Evolutionary conservation across 2,797 vertebrate species (phyloP).

Genomic region (Phoxinus dragarum): DNA sequence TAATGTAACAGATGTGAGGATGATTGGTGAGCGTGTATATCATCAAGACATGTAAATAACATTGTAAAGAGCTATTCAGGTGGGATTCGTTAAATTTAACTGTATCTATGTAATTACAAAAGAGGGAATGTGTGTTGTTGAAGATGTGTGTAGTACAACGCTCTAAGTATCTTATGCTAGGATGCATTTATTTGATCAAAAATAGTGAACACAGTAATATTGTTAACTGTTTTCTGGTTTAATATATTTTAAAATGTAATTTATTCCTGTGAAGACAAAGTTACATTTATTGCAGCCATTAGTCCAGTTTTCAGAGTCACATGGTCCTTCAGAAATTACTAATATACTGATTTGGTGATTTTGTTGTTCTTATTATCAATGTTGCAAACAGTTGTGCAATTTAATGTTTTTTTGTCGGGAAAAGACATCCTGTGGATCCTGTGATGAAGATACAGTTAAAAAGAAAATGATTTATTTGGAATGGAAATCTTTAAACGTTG

Average conservation of each 20-base stretch:
- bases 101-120: neutral
- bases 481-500: neutral
- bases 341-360: neutral
- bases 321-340: neutral
- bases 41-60: constrained; percentile 52
- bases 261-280: neutral
- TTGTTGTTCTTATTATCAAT: neutral
- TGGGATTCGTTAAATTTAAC: neutral
- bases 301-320: neutral
- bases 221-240: neutral
- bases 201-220: neutral
- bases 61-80: constrained; percentile 29
- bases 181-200: neutral
- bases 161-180: neutral
- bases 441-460: neutral
- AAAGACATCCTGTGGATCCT: neutral
- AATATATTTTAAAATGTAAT: neutral
- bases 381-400: neutral
- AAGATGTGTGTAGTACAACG: neutral
- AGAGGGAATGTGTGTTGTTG: neutral
- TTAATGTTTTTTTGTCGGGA: neutral
- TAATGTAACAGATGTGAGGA: constrained; percentile 57
- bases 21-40: constrained; percentile 46
- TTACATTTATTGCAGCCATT: neutral
- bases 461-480: neutral